Evolutionary conservation across 2,113 vertebrate genomes (phyloP).

Genomic region (Myiopsitta monachus): DNA sequence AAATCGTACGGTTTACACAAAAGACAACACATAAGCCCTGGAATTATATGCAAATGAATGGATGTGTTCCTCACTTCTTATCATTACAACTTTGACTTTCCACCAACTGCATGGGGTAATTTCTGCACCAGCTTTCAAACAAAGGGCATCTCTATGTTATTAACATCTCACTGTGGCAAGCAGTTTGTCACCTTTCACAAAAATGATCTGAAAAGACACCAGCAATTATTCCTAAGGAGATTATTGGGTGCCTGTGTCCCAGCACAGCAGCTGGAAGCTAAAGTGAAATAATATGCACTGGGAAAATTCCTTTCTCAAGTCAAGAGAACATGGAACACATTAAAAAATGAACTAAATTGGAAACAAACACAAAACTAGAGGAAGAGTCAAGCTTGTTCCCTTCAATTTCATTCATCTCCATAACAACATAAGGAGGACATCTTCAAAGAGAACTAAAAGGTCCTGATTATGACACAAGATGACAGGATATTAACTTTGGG

Average conservation of each 20-base stretch:
- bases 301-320: conserved; percentile 25
- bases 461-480: not conserved
- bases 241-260: conserved; percentile 65
- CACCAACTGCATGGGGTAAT: conserved; percentile 55
- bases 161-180: conserved; percentile 71
- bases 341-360: not conserved
- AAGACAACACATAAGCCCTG: conserved; percentile 65
- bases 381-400: not conserved
- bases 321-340: not conserved
- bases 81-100: conserved; percentile 50
- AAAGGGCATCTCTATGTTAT: conserved; percentile 70
- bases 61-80: not conserved
- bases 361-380: not conserved
- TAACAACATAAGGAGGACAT: not conserved
- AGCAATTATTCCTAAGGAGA: conserved; percentile 76
- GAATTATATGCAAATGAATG: conserved; percentile 75
- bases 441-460: not conserved
- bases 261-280: conserved; percentile 40
- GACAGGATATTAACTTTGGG: not conserved
- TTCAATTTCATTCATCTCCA: not conserved
- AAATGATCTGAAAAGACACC: conserved; percentile 77
- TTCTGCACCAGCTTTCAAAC: conserved; percentile 65
- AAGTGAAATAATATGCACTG: not conserved
- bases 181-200: conserved; percentile 74
- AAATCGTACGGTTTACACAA: conserved; percentile 71